These are phyloP conservation scores for Drosophila parvula DNA, from an alignment of 1,140 invertebrate species.

Conservation along the genomic window DNA sequence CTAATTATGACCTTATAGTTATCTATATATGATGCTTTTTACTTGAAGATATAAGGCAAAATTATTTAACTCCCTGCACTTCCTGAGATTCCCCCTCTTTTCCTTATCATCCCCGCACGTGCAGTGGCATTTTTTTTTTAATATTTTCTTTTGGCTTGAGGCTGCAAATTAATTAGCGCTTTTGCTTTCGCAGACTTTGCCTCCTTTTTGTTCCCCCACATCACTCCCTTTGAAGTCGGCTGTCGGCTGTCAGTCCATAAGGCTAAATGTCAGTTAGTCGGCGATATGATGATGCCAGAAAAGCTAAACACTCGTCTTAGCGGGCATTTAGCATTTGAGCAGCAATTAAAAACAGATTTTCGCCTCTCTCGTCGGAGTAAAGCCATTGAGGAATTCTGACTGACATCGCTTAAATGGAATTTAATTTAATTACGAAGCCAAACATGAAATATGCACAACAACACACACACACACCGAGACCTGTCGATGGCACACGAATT, in stretches of 20 bases:
- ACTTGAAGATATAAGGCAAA: not conserved
- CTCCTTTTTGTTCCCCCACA: not conserved
- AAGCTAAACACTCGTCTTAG: slow-evolving; percentile 16
- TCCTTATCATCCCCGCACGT: slow-evolving; percentile 3
- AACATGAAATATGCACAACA: slow-evolving; percentile 51
- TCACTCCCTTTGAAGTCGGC: slow-evolving; percentile 48
- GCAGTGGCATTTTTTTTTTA: not conserved
- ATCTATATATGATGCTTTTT: not conserved
- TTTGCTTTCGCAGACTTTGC: slow-evolving; percentile 8
- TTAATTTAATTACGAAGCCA: slow-evolving; percentile 66
- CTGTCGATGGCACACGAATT: slow-evolving; percentile 29
- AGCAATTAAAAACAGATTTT: slow-evolving; percentile 35
- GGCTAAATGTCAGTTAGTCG: slow-evolving; percentile 18
- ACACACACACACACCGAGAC: slow-evolving; percentile 1
- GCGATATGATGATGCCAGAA: slow-evolving; percentile 1
- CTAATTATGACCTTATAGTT: too few relatives aligned
- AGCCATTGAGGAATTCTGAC: slow-evolving; percentile 20
- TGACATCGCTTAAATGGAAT: slow-evolving; percentile 52
- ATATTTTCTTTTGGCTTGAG: not conserved
- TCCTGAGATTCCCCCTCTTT: not conserved
- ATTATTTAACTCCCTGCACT: too few relatives aligned
- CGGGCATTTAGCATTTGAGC: slow-evolving; percentile 19
- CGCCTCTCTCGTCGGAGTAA: not conserved
- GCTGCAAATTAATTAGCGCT: slow-evolving; percentile 59
- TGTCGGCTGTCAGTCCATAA: slow-evolving; percentile 21